phyloP scores from a whole-genome alignment of 2,113 vertebrate species.

The Zapornia atra region DNA sequence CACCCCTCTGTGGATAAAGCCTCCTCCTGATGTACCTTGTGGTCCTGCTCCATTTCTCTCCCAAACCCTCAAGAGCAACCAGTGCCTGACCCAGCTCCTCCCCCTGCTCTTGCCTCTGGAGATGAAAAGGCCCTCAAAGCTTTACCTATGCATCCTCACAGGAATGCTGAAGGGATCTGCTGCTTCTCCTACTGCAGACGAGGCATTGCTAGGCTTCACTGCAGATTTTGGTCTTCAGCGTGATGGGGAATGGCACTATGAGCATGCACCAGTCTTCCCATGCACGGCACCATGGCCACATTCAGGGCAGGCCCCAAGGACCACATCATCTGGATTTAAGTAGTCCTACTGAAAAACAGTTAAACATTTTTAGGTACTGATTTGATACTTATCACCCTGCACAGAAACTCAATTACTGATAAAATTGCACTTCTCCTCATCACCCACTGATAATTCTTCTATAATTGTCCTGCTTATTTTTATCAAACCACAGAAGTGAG shows the following conservation, averaged over 20 bases:
- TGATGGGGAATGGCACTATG: not conserved
- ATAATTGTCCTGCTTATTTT: not conserved
- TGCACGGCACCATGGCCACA: fast-evolving
- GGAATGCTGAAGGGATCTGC: not conserved
- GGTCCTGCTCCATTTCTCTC: not conserved
- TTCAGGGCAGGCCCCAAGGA: not conserved
- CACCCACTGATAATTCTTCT: not conserved
- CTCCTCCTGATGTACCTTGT: not conserved
- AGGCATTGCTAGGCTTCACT: not conserved
- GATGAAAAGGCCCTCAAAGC: not conserved
- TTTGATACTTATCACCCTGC: not conserved
- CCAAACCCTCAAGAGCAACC: not conserved
- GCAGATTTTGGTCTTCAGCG: fast-evolving
- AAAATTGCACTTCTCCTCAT: not conserved
- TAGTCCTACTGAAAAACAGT: not conserved
- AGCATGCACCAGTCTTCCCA: not conserved
- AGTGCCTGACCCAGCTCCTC: not conserved
- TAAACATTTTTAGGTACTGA: not conserved
- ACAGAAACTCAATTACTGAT: not conserved
- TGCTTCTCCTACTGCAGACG: not conserved
- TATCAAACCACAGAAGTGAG: not conserved
- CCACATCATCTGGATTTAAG: not conserved
- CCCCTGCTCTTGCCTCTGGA: not conserved
- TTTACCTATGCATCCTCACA: not conserved
- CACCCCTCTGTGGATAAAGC: not conserved